Conservation (phyloP, 2,888 invertebrate genomes). For the Morinoia aosen region DNA sequence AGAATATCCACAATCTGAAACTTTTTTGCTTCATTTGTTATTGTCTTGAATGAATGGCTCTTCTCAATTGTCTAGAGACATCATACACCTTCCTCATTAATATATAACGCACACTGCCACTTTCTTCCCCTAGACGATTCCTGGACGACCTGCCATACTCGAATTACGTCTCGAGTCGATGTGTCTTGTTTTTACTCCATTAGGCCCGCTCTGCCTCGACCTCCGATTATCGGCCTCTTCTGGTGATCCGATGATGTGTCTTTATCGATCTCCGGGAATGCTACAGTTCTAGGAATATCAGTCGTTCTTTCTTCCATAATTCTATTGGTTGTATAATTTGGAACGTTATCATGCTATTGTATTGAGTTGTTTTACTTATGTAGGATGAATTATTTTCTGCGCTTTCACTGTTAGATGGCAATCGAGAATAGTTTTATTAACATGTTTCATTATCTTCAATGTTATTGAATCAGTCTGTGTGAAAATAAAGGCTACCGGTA, state of each 20-base stretch:
- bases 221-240: slow-evolving; percentile 25
- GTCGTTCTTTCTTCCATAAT: not conserved
- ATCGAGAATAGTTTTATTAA: not conserved
- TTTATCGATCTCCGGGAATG: not conserved
- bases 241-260: slow-evolving; percentile 2
- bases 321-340: not conserved
- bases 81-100: not conserved
- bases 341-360: not conserved
- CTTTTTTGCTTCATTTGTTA: not conserved
- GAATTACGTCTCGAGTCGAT: not conserved
- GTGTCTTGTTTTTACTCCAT: slow-evolving; percentile 34
- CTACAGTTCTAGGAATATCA: not conserved
- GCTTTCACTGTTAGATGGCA: not conserved
- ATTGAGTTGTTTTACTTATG: not conserved
- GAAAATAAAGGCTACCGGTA: not conserved
- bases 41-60: not conserved
- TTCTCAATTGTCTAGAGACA: not conserved
- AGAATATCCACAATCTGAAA: not conserved
- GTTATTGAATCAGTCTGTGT: not conserved
- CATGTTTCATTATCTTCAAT: not conserved
- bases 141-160: not conserved
- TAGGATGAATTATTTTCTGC: not conserved
- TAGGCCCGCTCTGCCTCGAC: not conserved
- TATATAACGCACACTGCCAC: not conserved
- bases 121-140: not conserved